Percentiles rank a stretch among this genome's conserved stretches.
Evolutionary conservation across 2,888 invertebrate genomes (phyloP).

Genomic region (Azorinus chamasolen): DNA sequence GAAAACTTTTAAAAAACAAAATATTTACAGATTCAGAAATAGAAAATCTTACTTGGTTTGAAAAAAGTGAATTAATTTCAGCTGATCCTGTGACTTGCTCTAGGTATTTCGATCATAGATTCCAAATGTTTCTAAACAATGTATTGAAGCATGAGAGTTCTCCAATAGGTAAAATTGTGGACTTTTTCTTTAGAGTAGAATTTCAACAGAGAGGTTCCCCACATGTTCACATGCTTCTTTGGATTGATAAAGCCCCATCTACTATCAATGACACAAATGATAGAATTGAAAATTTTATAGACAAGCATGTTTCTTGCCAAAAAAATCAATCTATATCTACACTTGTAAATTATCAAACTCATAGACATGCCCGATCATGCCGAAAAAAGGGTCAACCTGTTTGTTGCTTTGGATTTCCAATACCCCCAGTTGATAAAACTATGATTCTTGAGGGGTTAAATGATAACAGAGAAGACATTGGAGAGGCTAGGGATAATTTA

Average conservation of each 20-base stretch:
- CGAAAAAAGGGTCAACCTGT: slow-evolving; percentile 32
- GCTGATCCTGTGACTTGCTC: slow-evolving; percentile 54
- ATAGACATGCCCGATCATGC: slow-evolving; percentile 22
- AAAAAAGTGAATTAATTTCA: slow-evolving; percentile 27
- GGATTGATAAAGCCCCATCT: slow-evolving; percentile 52
- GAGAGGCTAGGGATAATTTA: too few relatives aligned
- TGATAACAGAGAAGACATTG: too few relatives aligned
- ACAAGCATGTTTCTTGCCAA: slow-evolving; percentile 21
- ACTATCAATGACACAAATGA: not conserved
- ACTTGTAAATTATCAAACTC: slow-evolving; percentile 38
- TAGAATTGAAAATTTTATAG: slow-evolving; percentile 16
- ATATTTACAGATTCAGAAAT: slow-evolving; percentile 31
- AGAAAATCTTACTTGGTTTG: slow-evolving; percentile 19
- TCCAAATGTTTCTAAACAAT: slow-evolving; percentile 37
- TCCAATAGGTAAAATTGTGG: slow-evolving; percentile 37
- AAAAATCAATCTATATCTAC: slow-evolving; percentile 2
- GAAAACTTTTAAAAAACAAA: slow-evolving; percentile 16
- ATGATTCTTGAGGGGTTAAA: too few relatives aligned
- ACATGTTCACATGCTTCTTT: slow-evolving; percentile 57
- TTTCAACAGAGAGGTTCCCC: slow-evolving; percentile 58
- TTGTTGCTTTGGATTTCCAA: slow-evolving; percentile 6
- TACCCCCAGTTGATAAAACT: slow-evolving; percentile 16
- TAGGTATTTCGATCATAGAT: slow-evolving; percentile 43
- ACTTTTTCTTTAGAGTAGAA: slow-evolving; percentile 50
- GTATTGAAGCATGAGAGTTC: slow-evolving; percentile 18